These are phyloP conservation scores for Cyrtonyx montezumae DNA, from an alignment of 2,113 vertebrate genomes.

Conservation along the genomic window DNA sequence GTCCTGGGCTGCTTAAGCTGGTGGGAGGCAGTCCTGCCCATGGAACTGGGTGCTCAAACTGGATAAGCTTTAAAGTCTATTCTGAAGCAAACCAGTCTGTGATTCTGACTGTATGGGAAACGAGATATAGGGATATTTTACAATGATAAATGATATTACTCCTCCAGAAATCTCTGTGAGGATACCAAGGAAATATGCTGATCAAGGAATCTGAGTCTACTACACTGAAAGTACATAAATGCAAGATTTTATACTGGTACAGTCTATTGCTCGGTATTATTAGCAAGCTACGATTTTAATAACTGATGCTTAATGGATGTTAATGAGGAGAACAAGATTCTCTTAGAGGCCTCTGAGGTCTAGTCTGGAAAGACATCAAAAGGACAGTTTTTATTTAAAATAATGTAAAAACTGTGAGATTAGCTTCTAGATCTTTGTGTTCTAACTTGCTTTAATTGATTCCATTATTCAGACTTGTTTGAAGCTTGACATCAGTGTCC, in stretches of 20 bases:
- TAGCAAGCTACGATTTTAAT: neutral
- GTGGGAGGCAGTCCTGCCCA: too few species aligned
- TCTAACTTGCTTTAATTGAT: constrained; percentile 24
- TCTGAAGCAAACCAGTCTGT: too few species aligned
- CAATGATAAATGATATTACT: neutral
- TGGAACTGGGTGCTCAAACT: too few species aligned
- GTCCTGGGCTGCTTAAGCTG: too few species aligned
- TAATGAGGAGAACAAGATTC: neutral
- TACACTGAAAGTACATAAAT: neutral
- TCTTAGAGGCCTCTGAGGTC: neutral
- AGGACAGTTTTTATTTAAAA: neutral
- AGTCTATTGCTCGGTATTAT: neutral
- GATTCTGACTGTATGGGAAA: too few species aligned
- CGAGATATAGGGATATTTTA: neutral
- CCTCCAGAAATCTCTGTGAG: neutral
- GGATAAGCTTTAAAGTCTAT: too few species aligned
- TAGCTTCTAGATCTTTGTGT: constrained; percentile 3
- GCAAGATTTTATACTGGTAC: neutral
- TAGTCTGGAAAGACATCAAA: constrained; percentile 48
- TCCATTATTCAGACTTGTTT: constrained; percentile 4
- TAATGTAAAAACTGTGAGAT: neutral
- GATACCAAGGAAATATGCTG: neutral
- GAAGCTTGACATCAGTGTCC: neutral
- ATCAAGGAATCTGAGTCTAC: neutral
- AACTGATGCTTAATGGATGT: neutral